Conservation (phyloP, 2,113 vertebrate species). For the Macroglossus sobrinus region DNA sequence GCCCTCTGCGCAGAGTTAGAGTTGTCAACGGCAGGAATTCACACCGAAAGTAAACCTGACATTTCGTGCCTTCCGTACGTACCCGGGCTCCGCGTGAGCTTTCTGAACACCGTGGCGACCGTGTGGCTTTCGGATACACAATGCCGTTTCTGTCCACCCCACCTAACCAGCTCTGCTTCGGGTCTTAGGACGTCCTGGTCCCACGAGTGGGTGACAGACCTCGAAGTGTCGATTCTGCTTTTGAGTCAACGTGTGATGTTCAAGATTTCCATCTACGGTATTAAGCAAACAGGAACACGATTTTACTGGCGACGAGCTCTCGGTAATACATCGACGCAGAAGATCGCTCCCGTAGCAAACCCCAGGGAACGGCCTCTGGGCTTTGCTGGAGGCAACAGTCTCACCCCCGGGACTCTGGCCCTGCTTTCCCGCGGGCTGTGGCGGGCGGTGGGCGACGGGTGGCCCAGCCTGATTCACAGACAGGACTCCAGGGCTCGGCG, state of each 20-base stretch:
- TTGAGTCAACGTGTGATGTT: not conserved
- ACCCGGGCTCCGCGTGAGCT: not conserved
- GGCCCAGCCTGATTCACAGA: not conserved
- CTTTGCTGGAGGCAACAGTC: not conserved
- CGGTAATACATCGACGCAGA: not conserved
- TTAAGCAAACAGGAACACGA: not conserved
- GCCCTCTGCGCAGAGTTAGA: not conserved
- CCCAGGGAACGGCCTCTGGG: not conserved
- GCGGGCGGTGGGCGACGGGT: too few species aligned
- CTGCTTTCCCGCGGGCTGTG: not conserved
- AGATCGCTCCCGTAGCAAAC: not conserved
- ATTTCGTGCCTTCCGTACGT: not conserved
- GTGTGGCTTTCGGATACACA: not conserved
- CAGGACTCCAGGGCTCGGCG: not conserved
- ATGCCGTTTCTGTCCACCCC: not conserved
- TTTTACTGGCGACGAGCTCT: not conserved
- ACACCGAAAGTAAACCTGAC: conserved; percentile 3
- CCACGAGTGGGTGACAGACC: not conserved
- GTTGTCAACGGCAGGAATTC: conserved; percentile 23
- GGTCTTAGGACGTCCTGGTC: not conserved
- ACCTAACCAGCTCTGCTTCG: not conserved
- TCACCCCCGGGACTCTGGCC: not conserved
- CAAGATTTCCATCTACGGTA: not conserved
- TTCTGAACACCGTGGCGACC: conserved; percentile 8
- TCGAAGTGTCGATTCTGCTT: not conserved